These are phyloP conservation scores for Pachycephala philippinensis DNA, from an alignment of 2,113 vertebrate species.

Conservation along the genomic window DNA sequence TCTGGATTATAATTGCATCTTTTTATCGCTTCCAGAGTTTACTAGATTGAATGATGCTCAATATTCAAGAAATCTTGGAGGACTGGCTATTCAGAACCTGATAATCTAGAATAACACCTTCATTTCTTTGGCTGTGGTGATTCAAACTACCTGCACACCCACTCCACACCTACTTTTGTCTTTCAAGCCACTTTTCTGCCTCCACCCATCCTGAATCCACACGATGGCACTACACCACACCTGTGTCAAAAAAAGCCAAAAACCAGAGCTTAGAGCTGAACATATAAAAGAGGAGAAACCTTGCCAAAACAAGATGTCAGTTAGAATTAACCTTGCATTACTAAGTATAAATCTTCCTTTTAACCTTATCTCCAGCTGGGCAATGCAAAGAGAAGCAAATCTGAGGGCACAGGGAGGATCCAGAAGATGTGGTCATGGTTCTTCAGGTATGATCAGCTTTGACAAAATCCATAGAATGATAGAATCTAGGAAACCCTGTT, in stretches of 20 bases:
- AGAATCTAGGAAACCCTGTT: not conserved
- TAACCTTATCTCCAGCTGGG: not conserved
- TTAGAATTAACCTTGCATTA: not conserved
- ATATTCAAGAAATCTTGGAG: not conserved
- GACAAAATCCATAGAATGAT: not conserved
- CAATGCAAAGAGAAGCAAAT: not conserved
- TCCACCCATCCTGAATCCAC: not conserved
- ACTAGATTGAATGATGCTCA: not conserved
- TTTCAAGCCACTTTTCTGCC: not conserved
- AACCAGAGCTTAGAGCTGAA: not conserved
- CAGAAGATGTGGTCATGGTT: not conserved
- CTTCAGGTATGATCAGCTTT: not conserved
- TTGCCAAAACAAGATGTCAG: not conserved
- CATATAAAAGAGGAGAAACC: not conserved
- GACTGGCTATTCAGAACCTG: not conserved
- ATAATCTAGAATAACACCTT: not conserved
- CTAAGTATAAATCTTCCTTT: not conserved
- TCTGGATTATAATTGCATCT: not conserved
- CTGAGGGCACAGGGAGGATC: not conserved
- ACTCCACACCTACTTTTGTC: not conserved
- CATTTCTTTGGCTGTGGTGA: not conserved
- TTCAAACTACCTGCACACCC: not conserved
- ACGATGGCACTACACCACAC: not conserved
- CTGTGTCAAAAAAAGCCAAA: not conserved
- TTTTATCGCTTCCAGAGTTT: not conserved